Evolutionary conservation across 2,888 invertebrate genomes (phyloP).

Genomic region (Ichneumoninae sp.): DNA sequence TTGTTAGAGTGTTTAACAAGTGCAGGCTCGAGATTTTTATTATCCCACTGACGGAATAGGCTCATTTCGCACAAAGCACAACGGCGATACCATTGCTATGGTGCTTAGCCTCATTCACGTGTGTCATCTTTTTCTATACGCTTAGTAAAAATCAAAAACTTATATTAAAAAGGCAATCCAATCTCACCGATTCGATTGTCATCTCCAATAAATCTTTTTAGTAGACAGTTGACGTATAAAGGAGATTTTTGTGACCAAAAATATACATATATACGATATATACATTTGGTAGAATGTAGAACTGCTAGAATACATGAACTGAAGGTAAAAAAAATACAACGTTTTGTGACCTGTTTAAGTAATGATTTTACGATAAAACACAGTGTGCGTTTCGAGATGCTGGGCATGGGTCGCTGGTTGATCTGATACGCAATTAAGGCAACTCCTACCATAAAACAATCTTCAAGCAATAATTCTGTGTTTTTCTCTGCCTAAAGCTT

Average conservation of each 20-base stretch:
- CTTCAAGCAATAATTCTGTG: slow-evolving; percentile 20
- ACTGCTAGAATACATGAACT: slow-evolving; percentile 16
- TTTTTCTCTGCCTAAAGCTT: slow-evolving; percentile 10
- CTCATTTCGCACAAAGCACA: slow-evolving; percentile 31
- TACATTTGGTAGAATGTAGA: slow-evolving; percentile 36
- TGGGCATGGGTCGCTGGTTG: slow-evolving; percentile 12
- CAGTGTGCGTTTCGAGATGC: slow-evolving; percentile 43
- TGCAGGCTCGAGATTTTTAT: slow-evolving; percentile 47
- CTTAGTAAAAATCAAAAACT: slow-evolving; percentile 11
- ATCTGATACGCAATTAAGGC: slow-evolving; percentile 7
- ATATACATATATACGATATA: slow-evolving; percentile 62
- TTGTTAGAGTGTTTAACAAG: slow-evolving; percentile 45
- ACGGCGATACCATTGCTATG: not conserved
- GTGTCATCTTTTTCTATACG: not conserved
- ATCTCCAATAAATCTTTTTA: slow-evolving; percentile 19
- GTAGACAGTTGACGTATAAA: not conserved
- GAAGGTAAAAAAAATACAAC: slow-evolving; percentile 13
- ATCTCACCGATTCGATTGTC: not conserved
- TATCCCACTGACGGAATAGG: slow-evolving; percentile 24
- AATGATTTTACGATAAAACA: slow-evolving; percentile 7
- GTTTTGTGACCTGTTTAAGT: slow-evolving; percentile 1
- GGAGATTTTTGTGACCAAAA: slow-evolving; percentile 35
- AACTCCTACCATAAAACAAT: not conserved
- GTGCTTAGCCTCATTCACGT: not conserved
- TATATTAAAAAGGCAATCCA: not conserved